Evolutionary conservation across 2,113 vertebrate genomes (phyloP), one percentile per base, ranked within the genome.

Genomic region (Heloderma charlesbogerti): DNA sequence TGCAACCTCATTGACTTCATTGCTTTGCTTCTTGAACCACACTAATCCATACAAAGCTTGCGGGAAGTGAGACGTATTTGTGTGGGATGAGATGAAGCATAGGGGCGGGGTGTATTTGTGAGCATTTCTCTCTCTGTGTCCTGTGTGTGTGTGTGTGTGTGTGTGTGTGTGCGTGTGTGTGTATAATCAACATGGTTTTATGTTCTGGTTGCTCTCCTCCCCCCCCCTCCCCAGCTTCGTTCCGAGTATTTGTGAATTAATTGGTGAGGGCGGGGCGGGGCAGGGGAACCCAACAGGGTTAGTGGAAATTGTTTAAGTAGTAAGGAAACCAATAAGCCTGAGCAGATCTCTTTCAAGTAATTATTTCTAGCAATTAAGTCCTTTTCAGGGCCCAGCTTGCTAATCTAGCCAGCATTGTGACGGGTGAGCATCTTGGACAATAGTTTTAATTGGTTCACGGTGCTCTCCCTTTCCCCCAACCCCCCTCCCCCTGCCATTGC

Each of bases 291-390:
- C 27, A 1, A 2, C 43, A 40, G 0, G 63, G 0, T 29, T 85
- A 48, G n/a, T 29, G 37, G 43, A 51, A 60, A 51, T 84, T 89
- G 92, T 92, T 94, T 89, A 95, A 89, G 69, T 88, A 85, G 71
- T 0, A 0, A 85, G 74, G 89, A 81, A 95, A 93, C 91, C 91
- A 88, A 95, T 94, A 94, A 95, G 86, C 93, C 94, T 71, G 72
- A 92, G 95, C 81, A 94, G 94, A 95, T 95, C 95, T 94, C 93
- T 93, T 95, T 96, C 92, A 93, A 92, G 95, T 95, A 95, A 96
- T 97, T 96, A 95, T 95, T 96, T 95, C 94, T 93, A 91, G 94
- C 95, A 95, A 97, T 97, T 96, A 95, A 93, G 95, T 96, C 82
- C 94, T 95, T 96, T 96, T 96, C 95, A 95, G 92, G 94, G 91